Percentiles rank a stretch among this genome's conserved stretches.
These are phyloP conservation scores for Fulmarus glacialis DNA, from an alignment of 2,113 vertebrate species.

Conservation along the genomic window DNA sequence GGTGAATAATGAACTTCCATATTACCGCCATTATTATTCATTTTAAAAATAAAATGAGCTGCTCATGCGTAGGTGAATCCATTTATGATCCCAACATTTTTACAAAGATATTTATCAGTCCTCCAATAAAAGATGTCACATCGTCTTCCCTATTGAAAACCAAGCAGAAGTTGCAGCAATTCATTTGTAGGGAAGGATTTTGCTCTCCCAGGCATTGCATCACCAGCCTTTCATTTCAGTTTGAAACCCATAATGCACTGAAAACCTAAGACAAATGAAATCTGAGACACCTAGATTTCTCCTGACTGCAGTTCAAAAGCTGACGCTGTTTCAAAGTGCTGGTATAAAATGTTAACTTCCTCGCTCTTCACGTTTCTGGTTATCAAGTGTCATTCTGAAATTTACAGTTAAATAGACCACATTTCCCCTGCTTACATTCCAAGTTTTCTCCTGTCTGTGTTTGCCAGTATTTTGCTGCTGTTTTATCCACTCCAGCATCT, in stretches of 20 bases:
- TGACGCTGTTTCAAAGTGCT: background rate
- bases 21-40: background rate
- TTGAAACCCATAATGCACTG: background rate
- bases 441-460: background rate
- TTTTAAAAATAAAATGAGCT: background rate
- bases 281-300: background rate
- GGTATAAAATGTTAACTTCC: background rate
- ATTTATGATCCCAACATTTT: background rate
- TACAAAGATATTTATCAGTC: background rate
- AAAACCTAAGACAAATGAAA: background rate
- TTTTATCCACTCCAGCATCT: background rate
- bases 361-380: background rate
- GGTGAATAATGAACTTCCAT: conserved; percentile 6
- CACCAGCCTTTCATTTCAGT: background rate
- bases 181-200: background rate
- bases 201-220: background rate
- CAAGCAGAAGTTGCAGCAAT: background rate
- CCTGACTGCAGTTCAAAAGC: background rate
- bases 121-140: background rate
- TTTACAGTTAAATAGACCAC: background rate
- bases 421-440: background rate
- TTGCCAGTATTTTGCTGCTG: background rate
- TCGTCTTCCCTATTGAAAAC: background rate
- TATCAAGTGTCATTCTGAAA: background rate
- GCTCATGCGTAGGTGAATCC: background rate